Percentiles rank a stretch among this genome's conserved stretches.
phyloP scores from a whole-genome alignment of 2,888 invertebrate genomes.

The Chrysolina oricalcia region DNA sequence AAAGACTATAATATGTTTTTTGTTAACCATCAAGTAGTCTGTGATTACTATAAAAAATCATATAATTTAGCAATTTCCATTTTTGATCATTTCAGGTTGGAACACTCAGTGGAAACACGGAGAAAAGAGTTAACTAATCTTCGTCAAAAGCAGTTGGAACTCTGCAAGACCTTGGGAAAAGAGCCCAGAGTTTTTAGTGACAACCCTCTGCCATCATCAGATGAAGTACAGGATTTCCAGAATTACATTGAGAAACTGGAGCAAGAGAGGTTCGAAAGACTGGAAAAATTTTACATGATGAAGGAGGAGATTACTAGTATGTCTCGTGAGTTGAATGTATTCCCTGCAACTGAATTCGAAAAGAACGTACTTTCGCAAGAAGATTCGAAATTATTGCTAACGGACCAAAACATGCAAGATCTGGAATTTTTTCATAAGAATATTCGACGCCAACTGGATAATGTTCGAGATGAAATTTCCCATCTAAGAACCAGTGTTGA shows the following conservation, averaged over 20 bases:
- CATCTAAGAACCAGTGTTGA: constrained; percentile 72
- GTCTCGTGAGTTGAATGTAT: constrained; percentile 68
- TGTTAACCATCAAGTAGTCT: too few species aligned
- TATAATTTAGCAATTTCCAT: not conserved
- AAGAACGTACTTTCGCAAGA: constrained; percentile 68
- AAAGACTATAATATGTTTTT: too few species aligned
- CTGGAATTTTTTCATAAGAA: constrained; percentile 76
- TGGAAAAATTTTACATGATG: constrained; percentile 66
- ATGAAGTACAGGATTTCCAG: constrained; percentile 76
- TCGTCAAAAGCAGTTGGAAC: constrained; percentile 74
- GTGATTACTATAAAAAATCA: too few species aligned
- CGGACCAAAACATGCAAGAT: constrained; percentile 77
- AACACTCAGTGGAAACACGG: constrained; percentile 72
- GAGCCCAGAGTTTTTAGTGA: constrained; percentile 73
- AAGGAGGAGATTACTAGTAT: constrained; percentile 69
- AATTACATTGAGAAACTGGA: constrained; percentile 77
- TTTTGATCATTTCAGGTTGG: constrained; percentile 67
- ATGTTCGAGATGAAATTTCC: constrained; percentile 75
- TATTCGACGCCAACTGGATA: constrained; percentile 75
- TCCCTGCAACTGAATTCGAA: constrained; percentile 70
- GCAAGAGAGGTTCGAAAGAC: constrained; percentile 75
- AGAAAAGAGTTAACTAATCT: constrained; percentile 72
- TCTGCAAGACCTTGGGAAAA: constrained; percentile 75
- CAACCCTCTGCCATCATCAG: constrained; percentile 76
- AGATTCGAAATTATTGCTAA: constrained; percentile 75